Conservation (phyloP, 2,888 invertebrate genomes). For the Cinara cedri region DNA sequence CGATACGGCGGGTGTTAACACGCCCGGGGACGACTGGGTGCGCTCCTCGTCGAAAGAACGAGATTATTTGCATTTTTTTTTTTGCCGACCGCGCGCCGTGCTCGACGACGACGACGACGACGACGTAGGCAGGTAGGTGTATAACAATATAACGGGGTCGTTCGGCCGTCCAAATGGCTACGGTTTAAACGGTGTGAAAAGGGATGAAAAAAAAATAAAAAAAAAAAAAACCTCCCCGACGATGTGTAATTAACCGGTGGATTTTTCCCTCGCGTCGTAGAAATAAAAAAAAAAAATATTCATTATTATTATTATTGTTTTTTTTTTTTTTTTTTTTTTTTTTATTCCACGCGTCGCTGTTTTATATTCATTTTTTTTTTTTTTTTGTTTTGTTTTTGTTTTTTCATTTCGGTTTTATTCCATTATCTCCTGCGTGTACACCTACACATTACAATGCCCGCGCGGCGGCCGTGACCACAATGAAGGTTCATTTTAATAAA, state of each 20-base stretch:
- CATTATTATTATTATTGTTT: slow-evolving; percentile 1
- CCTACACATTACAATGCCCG: too few relatives aligned
- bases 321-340: slow-evolving; percentile 28
- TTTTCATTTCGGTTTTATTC: slow-evolving; percentile 25
- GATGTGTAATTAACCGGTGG: slow-evolving; percentile 43
- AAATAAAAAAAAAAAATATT: slow-evolving; percentile 28
- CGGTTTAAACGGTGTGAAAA: slow-evolving; percentile 43
- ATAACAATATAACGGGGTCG: slow-evolving; percentile 11
- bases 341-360: not conserved
- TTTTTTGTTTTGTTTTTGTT: slow-evolving; percentile 7
- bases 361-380: slow-evolving; percentile 5
- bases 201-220: slow-evolving; percentile 3
- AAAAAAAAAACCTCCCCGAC: not conserved
- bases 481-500: slow-evolving; percentile 35
- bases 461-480: slow-evolving; percentile 26
- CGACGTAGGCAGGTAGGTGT: too few relatives aligned
- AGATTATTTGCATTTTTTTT: not conserved
- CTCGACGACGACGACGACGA: too few relatives aligned
- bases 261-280: slow-evolving; percentile 7
- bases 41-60: not conserved
- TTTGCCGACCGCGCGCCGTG: not conserved
- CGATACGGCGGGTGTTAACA: not conserved
- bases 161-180: slow-evolving; percentile 7
- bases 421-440: slow-evolving; percentile 40
- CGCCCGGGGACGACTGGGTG: too few relatives aligned